phyloP scores from a whole-genome alignment of 1,140 invertebrate species.

The Calosoma granatense region DNA sequence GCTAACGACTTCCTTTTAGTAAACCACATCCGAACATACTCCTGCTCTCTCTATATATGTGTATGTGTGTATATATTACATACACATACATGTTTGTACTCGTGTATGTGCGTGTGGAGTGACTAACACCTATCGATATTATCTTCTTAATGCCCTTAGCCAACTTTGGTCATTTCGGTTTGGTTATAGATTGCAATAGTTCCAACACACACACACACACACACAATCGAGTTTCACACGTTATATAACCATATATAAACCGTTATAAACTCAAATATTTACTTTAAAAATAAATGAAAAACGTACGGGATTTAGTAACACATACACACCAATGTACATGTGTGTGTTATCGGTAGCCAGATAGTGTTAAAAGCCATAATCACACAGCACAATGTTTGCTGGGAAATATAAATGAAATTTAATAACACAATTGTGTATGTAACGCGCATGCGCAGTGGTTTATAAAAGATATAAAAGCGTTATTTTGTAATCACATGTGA shows the following conservation, averaged over 20 bases:
- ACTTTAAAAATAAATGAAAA: not conserved
- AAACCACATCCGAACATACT: not conserved
- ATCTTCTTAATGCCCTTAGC: not conserved
- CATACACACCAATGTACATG: no score
- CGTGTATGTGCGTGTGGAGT: not conserved
- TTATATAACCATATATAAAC: not conserved
- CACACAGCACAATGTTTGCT: no score
- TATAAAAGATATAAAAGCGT: no score
- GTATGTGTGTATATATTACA: not conserved
- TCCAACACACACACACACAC: no score
- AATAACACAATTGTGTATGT: no score
- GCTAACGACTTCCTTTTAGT: slow-evolving; percentile 7
- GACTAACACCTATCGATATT: not conserved
- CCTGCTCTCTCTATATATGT: not conserved
- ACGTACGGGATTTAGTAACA: no score
- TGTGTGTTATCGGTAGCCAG: no score
- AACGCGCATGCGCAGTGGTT: no score
- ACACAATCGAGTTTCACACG: slow-evolving; percentile 1
- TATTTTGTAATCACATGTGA: no score
- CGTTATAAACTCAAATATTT: not conserved
- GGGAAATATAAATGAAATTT: no score
- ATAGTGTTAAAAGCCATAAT: no score
- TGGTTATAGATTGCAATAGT: slow-evolving; percentile 4
- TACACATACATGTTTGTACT: not conserved
- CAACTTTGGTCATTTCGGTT: slow-evolving; percentile 4